phyloP scores from a whole-genome alignment of 2,797 vertebrate genomes.

The Channa striata region DNA sequence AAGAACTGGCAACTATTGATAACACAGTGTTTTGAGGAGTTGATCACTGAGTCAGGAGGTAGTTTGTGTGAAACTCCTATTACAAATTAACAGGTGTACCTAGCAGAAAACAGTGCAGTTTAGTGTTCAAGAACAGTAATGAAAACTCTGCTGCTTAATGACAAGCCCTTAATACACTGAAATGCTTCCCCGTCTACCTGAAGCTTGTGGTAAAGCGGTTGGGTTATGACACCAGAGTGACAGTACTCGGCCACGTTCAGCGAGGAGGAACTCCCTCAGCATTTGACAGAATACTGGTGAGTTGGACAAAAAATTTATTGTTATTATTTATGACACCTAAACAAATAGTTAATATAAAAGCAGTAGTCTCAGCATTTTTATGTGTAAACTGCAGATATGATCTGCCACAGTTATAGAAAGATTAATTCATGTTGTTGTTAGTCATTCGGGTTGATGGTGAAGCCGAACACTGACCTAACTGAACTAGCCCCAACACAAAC shows the following conservation, averaged over 20 bases:
- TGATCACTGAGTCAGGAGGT: neutral
- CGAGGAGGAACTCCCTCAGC: conserved; percentile 95
- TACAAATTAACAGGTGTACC: neutral
- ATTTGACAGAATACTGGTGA: conserved; percentile 89
- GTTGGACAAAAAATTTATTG: conserved; percentile 14
- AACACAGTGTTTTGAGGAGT: neutral
- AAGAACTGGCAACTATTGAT: neutral
- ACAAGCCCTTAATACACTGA: neutral
- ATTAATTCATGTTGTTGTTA: too few species aligned
- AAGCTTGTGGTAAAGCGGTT: conserved; percentile 91
- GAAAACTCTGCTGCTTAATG: neutral
- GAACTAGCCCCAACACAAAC: neutral
- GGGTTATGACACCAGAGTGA: conserved; percentile 95
- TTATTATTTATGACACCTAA: neutral
- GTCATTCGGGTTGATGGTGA: neutral
- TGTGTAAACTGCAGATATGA: neutral
- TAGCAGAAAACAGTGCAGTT: too few species aligned
- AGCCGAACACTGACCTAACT: neutral
- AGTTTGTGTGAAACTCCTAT: neutral
- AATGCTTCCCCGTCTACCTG: conserved; percentile 15
- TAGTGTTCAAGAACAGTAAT: neutral
- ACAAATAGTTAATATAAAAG: neutral
- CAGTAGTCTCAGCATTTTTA: neutral
- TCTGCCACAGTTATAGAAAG: too few species aligned
- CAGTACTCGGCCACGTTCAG: conserved; percentile 96